phyloP scores from a whole-genome alignment of 2,888 invertebrate genomes.

The Phytoseiulus persimilis region DNA sequence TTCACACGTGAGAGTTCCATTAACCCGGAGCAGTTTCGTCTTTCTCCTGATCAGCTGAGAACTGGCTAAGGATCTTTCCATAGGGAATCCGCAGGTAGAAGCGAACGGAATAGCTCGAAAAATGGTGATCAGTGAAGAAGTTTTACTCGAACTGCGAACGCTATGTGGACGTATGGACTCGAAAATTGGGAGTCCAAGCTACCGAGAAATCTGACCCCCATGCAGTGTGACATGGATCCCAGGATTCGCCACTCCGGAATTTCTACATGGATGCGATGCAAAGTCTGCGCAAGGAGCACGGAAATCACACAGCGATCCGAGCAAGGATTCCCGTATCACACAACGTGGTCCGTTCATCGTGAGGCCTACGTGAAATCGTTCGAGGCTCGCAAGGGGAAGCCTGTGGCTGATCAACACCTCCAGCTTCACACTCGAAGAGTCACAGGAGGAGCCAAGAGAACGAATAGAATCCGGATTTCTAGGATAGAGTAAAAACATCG shows the following conservation, averaged over 20 bases:
- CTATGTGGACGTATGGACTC: not conserved
- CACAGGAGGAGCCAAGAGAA: not conserved
- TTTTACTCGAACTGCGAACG: too few relatives aligned
- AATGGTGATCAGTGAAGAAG: too few relatives aligned
- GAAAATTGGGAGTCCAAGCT: not conserved
- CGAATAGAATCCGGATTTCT: not conserved
- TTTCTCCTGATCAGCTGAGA: too few relatives aligned
- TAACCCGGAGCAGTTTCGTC: too few relatives aligned
- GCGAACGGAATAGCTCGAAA: too few relatives aligned
- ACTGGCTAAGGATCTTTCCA: too few relatives aligned
- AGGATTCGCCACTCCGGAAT: not conserved
- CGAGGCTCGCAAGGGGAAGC: not conserved
- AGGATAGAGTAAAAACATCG: not conserved
- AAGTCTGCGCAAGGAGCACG: not conserved
- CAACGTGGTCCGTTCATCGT: slow-evolving; percentile 17
- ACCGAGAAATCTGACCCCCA: not conserved
- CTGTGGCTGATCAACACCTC: not conserved
- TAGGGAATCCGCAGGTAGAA: too few relatives aligned
- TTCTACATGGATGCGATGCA: not conserved
- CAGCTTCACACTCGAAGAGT: too few relatives aligned
- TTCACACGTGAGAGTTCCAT: too few relatives aligned
- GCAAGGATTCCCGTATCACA: not conserved
- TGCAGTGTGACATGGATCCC: not conserved
- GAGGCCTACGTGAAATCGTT: not conserved
- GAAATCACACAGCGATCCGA: not conserved